Base-by-base conservation (phyloP, 2,888 invertebrate species). In the Pollenia angustigena region DNA sequence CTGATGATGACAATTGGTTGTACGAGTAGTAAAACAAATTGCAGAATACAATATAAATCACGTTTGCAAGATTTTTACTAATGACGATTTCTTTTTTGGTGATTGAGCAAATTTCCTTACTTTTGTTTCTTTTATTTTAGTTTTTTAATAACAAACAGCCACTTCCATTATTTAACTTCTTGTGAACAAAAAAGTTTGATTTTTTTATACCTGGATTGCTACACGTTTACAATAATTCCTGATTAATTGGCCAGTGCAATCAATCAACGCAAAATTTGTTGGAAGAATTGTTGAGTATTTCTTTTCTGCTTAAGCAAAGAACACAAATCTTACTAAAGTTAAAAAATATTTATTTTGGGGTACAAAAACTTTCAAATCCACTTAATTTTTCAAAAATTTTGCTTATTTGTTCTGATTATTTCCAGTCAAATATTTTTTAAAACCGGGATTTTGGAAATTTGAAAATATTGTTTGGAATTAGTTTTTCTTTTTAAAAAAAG, bases 1-100 rank as follows among this genome's bases (percentile, higher is more conserved):
- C 62, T 75, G 75, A 23, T 76, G 46, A 64, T 54, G 76, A 76
- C 76, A 76, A 76, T 76, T 54, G 52, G n/a, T 42, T 75, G 42
- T 75, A 32, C 18, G 23, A 11, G 32, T 14, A 40, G 60, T 60
- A 60, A 60, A 60, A 74, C 40, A 40, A 60, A 62, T 75, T 62
- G 75, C 56, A 62, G 54, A 44, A 64, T 76, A 44, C 52, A 64
- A n/a, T 46, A 64, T 46, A 64, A 76, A 62, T 52, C 52, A 64
- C 40, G 14, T 64, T 54, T 6, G 32, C 32, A 32, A 32, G 32
- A 32, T 32, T 32, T 32, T 32, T 32, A 32, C 32, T 32, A 12
- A 48, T 32, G 32, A 32, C 32, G 32, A 32, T 32, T 32, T 32
- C 32, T 32, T 32, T 6, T 32, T 6, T 4, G 32, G 32, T 4